phyloP scores from a whole-genome alignment of 2,888 invertebrate species.

The Tenthredo distinguenda region DNA sequence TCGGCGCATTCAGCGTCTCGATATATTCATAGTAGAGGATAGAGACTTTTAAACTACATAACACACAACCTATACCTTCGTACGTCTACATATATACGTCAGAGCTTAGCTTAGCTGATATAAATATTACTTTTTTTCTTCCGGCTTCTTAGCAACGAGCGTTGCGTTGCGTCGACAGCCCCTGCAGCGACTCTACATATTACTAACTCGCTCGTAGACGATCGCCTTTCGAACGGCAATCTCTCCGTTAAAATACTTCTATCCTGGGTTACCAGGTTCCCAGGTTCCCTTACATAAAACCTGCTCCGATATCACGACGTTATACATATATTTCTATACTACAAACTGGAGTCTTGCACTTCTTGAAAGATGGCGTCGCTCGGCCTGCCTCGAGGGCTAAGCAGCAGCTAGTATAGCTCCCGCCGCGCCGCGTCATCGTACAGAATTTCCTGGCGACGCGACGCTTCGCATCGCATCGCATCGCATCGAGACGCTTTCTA shows the following conservation, averaged over 20 bases:
- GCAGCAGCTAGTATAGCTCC: neutral
- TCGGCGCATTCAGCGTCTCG: neutral
- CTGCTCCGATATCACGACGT: neutral
- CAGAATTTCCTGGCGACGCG: slow-evolving; percentile 23
- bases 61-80: neutral
- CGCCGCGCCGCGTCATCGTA: slow-evolving; percentile 19
- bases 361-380: slow-evolving; percentile 34
- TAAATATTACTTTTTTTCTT: neutral
- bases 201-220: no score
- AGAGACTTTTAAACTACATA: neutral
- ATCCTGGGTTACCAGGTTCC: slow-evolving; percentile 8
- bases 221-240: slow-evolving; percentile 5
- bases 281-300: slow-evolving; percentile 11
- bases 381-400: slow-evolving; percentile 5
- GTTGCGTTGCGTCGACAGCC: no score
- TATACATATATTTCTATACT: neutral
- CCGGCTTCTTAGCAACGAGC: neutral
- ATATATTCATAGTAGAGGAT: neutral
- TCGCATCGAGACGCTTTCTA: slow-evolving; percentile 23
- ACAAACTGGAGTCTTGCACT: slow-evolving; percentile 12
- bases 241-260: neutral
- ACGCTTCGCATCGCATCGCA: neutral
- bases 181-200: no score
- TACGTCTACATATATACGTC: neutral
- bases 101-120: neutral